Evolutionary conservation across 2,888 invertebrate species (phyloP).

Genomic region (Tipula unca): DNA sequence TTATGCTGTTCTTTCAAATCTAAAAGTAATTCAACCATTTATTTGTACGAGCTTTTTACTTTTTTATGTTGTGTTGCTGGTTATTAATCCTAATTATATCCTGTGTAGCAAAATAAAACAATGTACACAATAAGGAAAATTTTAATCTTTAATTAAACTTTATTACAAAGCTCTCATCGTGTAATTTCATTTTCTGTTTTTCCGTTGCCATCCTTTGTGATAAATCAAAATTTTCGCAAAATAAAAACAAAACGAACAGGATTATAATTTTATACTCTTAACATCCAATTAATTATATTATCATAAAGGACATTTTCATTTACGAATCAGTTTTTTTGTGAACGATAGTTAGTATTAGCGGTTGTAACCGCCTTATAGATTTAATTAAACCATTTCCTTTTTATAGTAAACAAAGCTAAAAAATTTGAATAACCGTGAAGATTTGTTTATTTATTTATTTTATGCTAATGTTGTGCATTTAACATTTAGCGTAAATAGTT

Average conservation of each 20-base stretch:
- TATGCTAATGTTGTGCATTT: background rate
- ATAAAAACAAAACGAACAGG: background rate
- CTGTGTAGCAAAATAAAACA: background rate
- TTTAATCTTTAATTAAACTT: background rate
- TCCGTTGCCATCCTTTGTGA: background rate
- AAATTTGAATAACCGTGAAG: background rate
- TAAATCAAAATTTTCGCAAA: background rate
- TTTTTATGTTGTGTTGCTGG: background rate
- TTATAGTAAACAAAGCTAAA: background rate
- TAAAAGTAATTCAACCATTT: background rate
- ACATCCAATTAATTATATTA: background rate
- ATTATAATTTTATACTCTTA: background rate
- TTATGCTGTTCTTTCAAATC: background rate
- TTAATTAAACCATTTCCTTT: background rate
- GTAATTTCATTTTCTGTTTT: background rate
- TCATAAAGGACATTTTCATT: background rate
- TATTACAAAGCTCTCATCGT: background rate
- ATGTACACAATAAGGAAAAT: background rate
- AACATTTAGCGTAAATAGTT: background rate
- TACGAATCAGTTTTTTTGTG: background rate
- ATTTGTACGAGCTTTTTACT: background rate
- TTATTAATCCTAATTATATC: conserved; percentile 14
- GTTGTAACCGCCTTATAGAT: background rate
- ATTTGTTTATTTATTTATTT: background rate
- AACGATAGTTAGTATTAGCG: background rate